Evolutionary conservation across 2,888 invertebrate genomes (phyloP).

Genomic region (Serripes groenlandicus): DNA sequence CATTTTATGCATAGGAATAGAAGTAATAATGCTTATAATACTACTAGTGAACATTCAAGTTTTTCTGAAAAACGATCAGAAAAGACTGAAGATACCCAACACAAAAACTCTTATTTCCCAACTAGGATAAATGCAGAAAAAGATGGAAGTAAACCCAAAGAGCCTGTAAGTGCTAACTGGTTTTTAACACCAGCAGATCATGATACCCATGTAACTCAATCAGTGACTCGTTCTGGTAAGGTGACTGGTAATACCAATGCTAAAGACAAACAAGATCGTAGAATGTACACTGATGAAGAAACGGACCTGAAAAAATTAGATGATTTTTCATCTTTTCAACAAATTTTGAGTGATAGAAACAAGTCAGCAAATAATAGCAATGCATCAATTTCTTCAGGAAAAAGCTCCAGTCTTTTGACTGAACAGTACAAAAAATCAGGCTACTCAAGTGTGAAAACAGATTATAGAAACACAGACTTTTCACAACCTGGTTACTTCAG

Average conservation of each 20-base stretch:
- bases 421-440: conserved; percentile 8
- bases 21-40: conserved; percentile 4
- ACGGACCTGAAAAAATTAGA: conserved; percentile 59
- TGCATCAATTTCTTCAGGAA: conserved; percentile 33
- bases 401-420: conserved; percentile 9
- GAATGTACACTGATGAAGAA: conserved; percentile 33
- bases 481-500: conserved; percentile 59
- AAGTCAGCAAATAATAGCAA: conserved; percentile 46
- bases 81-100: background rate
- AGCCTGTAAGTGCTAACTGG: conserved; percentile 73
- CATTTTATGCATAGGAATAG: conserved; percentile 38
- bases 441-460: conserved; percentile 3
- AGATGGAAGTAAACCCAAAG: conserved; percentile 3
- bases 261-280: conserved; percentile 12
- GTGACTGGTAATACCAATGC: background rate
- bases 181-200: conserved; percentile 71
- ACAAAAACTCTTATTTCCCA: background rate
- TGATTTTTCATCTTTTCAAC: conserved; percentile 58
- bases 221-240: conserved; percentile 33
- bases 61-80: background rate
- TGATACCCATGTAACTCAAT: conserved; percentile 67
- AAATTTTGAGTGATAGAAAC: conserved; percentile 43
- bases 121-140: background rate
- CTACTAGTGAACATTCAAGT: conserved; percentile 7
- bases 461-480: conserved; percentile 42